Evolutionary conservation across 2,888 invertebrate genomes (phyloP).

Genomic region (Heliconius erato): DNA sequence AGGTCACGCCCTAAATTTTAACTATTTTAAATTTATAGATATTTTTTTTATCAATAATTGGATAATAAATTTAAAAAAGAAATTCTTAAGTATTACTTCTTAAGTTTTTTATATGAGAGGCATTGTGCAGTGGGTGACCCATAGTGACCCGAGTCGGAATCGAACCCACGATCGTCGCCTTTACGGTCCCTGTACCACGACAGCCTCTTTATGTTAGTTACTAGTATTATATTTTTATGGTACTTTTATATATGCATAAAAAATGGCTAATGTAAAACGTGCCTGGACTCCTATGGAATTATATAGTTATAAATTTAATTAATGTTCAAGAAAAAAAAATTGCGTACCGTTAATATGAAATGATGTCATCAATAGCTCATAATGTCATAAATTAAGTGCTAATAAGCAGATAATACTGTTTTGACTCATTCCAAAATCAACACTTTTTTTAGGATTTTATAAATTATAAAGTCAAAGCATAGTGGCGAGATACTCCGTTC

Average conservation of each 20-base stretch:
- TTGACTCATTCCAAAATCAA: neutral
- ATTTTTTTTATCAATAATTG: neutral
- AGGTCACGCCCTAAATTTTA: slow-evolving; percentile 65
- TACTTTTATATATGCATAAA: too few species aligned
- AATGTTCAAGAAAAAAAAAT: neutral
- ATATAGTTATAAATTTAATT: neutral
- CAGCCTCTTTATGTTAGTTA: too few species aligned
- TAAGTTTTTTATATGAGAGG: too few species aligned
- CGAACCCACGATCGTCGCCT: too few species aligned
- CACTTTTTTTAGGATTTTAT: neutral
- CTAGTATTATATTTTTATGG: too few species aligned
- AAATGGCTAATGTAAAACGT: neutral
- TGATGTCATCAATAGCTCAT: neutral
- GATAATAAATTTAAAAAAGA: neutral
- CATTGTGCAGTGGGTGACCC: too few species aligned
- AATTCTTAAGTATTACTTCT: too few species aligned
- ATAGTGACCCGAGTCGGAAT: too few species aligned
- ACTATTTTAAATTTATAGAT: slow-evolving; percentile 41
- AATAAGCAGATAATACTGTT: neutral
- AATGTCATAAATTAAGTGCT: neutral
- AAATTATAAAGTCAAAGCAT: too few species aligned
- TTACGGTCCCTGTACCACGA: too few species aligned
- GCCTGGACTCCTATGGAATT: too few species aligned
- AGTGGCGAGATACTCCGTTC: too few species aligned
- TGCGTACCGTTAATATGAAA: neutral